phyloP scores from a whole-genome alignment of 2,888 invertebrate genomes.

The Rhyacophila evoluta region DNA sequence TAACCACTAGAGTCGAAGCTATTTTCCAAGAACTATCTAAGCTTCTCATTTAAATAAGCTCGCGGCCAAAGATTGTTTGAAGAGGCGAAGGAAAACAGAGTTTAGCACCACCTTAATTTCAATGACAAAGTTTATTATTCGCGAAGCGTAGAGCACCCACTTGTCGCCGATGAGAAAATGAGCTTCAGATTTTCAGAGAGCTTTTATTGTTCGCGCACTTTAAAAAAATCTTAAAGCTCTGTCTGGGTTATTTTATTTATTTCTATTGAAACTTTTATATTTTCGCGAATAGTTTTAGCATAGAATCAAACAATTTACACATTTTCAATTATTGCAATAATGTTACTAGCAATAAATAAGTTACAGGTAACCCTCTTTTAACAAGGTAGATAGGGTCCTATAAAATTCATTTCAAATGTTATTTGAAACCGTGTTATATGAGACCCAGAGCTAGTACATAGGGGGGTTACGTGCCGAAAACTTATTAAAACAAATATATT shows the following conservation, averaged over 20 bases:
- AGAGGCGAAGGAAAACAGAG: neutral
- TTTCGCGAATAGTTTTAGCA: too few species aligned
- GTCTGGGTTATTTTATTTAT: neutral
- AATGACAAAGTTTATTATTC: slow-evolving; percentile 8
- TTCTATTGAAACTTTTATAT: too few species aligned
- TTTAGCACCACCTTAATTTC: neutral
- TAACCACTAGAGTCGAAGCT: neutral
- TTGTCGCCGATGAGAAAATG: neutral
- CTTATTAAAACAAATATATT: too few species aligned
- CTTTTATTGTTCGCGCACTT: neutral
- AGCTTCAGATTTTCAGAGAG: neutral
- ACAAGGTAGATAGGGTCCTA: too few species aligned
- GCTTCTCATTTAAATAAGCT: neutral
- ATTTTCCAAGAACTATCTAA: neutral
- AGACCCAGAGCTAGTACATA: too few species aligned
- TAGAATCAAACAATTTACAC: too few species aligned
- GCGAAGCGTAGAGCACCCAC: neutral
- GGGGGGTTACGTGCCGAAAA: too few species aligned
- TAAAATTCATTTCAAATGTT: too few species aligned
- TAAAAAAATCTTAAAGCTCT: neutral
- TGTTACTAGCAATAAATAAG: too few species aligned
- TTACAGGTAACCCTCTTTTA: too few species aligned
- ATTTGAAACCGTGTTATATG: too few species aligned
- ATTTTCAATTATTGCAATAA: too few species aligned
- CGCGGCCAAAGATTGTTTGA: slow-evolving; percentile 17